phyloP scores from a whole-genome alignment of 2,888 invertebrate genomes.

The Dicranocentrus wangi region DNA sequence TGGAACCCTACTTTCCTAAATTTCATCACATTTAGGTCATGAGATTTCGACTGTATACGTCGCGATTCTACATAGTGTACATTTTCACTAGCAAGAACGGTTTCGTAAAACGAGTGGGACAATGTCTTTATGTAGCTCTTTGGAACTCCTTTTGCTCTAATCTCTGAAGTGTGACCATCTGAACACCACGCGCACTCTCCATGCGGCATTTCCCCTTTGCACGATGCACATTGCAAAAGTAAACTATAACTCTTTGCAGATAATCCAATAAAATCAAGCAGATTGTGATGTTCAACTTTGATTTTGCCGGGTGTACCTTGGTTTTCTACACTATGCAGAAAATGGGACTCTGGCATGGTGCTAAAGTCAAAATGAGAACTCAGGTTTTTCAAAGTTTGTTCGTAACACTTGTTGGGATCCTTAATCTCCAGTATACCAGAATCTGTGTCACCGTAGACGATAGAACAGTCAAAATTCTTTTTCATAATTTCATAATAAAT shows the following conservation, averaged over 20 bases:
- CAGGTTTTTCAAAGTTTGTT: background rate
- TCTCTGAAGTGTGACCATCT: background rate
- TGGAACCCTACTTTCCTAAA: background rate
- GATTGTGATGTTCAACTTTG: background rate
- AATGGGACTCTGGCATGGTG: background rate
- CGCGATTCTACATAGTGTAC: background rate
- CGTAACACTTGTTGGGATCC: background rate
- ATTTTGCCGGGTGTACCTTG: conserved; percentile 16
- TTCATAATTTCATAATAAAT: conserved; percentile 7
- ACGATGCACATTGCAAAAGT: background rate
- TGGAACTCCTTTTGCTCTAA: conserved; percentile 8
- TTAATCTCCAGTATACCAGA: background rate
- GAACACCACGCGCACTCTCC: no score
- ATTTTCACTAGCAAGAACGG: background rate
- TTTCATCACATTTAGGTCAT: background rate
- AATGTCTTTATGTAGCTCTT: background rate
- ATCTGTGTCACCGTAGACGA: conserved; percentile 36
- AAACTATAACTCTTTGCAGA: conserved; percentile 5
- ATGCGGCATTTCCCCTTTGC: background rate
- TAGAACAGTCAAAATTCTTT: background rate
- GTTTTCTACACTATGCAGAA: background rate
- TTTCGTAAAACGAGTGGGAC: background rate
- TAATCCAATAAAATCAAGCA: conserved; percentile 14
- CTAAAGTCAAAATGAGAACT: conserved; percentile 13
- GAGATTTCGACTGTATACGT: background rate